Conservation (phyloP, 2,113 vertebrate species). For the Lota lota region DNA sequence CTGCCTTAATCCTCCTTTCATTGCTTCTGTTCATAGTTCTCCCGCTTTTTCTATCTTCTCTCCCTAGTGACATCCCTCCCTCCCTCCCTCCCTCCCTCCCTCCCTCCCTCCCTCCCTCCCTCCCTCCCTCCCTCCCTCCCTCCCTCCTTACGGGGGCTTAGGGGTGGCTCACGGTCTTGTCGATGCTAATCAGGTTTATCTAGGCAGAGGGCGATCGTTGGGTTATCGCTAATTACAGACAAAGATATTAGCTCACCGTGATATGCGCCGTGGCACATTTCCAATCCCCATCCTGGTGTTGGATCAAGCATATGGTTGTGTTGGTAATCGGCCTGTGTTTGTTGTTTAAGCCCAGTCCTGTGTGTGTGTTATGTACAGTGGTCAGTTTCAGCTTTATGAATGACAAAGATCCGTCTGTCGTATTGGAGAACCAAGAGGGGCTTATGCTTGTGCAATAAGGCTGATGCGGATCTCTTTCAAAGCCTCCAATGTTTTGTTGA, state of each 20-base stretch:
- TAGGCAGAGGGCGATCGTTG: conserved; percentile 59
- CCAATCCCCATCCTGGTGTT: conserved; percentile 55
- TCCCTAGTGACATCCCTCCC: conserved; percentile 4
- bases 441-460: too few species aligned
- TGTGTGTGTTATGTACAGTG: too few species aligned
- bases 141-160: conserved; percentile 57
- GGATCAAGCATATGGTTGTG: conserved; percentile 49
- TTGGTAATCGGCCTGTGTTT: too few species aligned
- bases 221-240: conserved; percentile 61
- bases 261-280: conserved; percentile 49
- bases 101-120: conserved; percentile 35
- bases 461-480: too few species aligned
- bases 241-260: conserved; percentile 56
- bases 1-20: not conserved
- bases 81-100: conserved; percentile 28
- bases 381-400: too few species aligned
- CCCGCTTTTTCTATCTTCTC: not conserved
- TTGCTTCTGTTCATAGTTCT: not conserved
- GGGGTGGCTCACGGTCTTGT: conserved; percentile 44
- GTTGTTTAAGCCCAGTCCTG: too few species aligned
- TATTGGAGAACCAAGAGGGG: too few species aligned
- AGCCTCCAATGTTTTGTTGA: too few species aligned
- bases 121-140: not conserved
- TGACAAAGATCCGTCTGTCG: too few species aligned
- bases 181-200: conserved; percentile 70